Base-by-base conservation (phyloP, 1,140 invertebrate species). In the Euura saliciscinereae region DNA sequence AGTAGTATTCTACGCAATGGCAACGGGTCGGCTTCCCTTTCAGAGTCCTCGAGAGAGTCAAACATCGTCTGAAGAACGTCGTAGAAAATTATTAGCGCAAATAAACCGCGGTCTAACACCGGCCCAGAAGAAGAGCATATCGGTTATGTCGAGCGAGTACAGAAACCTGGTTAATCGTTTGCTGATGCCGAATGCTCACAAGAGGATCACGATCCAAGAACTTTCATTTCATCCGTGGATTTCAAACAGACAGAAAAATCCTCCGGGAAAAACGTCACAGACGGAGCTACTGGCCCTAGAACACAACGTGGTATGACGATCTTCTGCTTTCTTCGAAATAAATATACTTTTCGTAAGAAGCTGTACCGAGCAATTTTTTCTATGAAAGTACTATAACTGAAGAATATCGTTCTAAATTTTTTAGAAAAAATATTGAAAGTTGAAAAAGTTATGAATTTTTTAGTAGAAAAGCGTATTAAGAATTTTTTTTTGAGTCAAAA, bases 1-100 rank as follows among this genome's bases (percentile, higher is more conserved):
- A 67, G 90, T 93, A 65, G 90, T 93, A 69, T 87, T 92, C 73
- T 93, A 92, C 84, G 90, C 89, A 45, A 92, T 93, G 91, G 87
- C 90, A 71, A 88, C 91, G 2, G 93, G 93, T 46, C 89, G 89
- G 71, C 83, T 94, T 74, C 93, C 92, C 28, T 94, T 94, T 80
- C 84, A 89, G 42, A 88, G 82, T 67, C 75, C 82, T 1, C 80
- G 83, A 71, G 82, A 82, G 75, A 82, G 83, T 76, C 83, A 83
- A 73, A 85, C 87, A 70, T 87, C 89, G 2, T 85, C 88, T 64
- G 90, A 90, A 73, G 85, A 89, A 75, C 84, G 89, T 67, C 84
- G 91, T n/a, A 88, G 90, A 73, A 89, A 88, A 78, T 83, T 93
- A 6, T 87, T 92, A 59, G 85, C 88, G 51, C 90, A 91, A 83